These are phyloP conservation scores for Parapsyche elsis DNA, from an alignment of 1,140 invertebrate genomes.

Conservation along the genomic window DNA sequence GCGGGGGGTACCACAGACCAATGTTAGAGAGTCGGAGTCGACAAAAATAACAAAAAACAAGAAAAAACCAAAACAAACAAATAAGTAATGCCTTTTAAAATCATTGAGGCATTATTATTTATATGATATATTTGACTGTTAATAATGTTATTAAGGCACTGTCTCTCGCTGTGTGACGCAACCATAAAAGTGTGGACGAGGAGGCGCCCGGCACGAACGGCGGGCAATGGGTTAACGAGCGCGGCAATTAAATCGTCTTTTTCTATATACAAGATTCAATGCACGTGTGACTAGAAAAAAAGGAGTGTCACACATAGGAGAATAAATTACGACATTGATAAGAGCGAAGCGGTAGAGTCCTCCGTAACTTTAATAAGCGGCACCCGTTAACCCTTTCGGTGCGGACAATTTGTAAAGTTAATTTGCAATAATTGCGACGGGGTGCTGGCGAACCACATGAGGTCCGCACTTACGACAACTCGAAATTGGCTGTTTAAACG, in stretches of 20 bases:
- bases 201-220: background rate
- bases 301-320: too few species aligned
- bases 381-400: slow-evolving; percentile 38
- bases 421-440: slow-evolving; percentile 49
- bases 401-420: slow-evolving; percentile 55
- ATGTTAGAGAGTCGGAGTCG: slow-evolving; percentile 12
- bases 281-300: background rate
- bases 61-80: slow-evolving; percentile 33
- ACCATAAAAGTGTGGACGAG: background rate
- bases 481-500: background rate
- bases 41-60: slow-evolving; percentile 15
- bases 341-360: too few species aligned
- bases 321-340: too few species aligned
- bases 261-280: background rate
- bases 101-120: slow-evolving; percentile 40
- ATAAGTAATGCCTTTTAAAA: slow-evolving; percentile 42
- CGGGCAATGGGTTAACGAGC: background rate
- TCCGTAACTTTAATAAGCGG: background rate
- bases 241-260: background rate
- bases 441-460: slow-evolving; percentile 43
- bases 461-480: slow-evolving; percentile 31
- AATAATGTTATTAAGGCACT: slow-evolving; percentile 45
- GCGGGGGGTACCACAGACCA: slow-evolving; percentile 31
- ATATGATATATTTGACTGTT: slow-evolving; percentile 42
- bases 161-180: slow-evolving; percentile 25